Conservation (phyloP, 2,113 vertebrate genomes). For the Larimichthys polyactis region DNA sequence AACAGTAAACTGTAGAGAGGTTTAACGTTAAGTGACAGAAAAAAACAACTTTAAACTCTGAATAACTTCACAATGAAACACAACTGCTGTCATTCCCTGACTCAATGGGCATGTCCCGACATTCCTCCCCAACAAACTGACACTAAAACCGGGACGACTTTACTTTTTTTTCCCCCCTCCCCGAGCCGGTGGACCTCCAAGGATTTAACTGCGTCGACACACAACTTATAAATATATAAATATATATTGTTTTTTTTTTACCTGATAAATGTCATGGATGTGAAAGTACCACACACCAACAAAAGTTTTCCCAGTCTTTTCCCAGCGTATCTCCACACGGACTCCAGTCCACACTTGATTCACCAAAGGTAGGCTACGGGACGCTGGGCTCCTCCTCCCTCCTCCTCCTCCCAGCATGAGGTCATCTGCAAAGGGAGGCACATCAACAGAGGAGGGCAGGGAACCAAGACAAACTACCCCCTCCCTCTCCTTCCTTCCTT, state of each 20-base stretch:
- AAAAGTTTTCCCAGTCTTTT: conserved; percentile 68
- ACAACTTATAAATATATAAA: not conserved
- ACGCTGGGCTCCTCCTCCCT: conserved; percentile 30
- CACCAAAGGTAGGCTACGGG: conserved; percentile 67
- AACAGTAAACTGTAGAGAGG: not conserved
- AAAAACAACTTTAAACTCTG: not conserved
- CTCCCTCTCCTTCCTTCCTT: not conserved
- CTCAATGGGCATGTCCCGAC: conserved; percentile 78
- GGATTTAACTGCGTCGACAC: not conserved
- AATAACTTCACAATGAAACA: not conserved
- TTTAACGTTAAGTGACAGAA: no score
- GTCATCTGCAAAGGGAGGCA: conserved; percentile 65
- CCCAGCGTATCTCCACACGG: conserved; percentile 74
- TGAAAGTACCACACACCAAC: conserved; percentile 40
- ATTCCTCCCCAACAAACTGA: conserved; percentile 63
- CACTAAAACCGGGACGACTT: conserved; percentile 42
- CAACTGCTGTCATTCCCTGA: conserved; percentile 35
- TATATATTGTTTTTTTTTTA: conserved; percentile 43
- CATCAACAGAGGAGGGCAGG: conserved; percentile 22
- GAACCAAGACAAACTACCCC: conserved; percentile 25
- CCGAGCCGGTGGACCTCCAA: not conserved
- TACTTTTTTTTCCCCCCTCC: no score
- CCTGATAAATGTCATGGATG: conserved; percentile 81
- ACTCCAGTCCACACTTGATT: conserved; percentile 63
- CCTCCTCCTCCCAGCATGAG: conserved; percentile 70